Percentiles rank a stretch among this genome's conserved stretches.
phyloP scores from a whole-genome alignment of 2,113 vertebrate species.

The Limnothrissa miodon region DNA sequence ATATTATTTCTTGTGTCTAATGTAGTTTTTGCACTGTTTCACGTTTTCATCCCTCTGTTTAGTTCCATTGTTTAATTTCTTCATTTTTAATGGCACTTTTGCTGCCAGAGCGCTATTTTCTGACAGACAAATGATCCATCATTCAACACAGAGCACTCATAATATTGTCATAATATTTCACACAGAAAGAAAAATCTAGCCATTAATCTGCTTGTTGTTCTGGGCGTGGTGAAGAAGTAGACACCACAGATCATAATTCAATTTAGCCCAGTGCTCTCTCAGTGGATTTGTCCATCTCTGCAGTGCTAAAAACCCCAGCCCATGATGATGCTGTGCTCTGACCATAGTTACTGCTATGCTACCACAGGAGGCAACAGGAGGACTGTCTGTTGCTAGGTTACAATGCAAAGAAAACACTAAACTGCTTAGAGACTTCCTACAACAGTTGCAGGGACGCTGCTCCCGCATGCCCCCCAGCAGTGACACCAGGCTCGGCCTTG shows the following conservation, averaged over 20 bases:
- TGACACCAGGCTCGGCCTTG: neutral
- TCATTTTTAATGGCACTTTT: no score
- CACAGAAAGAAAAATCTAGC: neutral
- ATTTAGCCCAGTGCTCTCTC: neutral
- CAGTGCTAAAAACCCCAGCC: neutral
- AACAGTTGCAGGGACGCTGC: slow-evolving; percentile 26
- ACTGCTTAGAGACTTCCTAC: slow-evolving; percentile 33
- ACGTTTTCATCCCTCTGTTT: neutral
- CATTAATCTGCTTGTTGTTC: neutral
- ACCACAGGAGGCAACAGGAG: slow-evolving; percentile 32
- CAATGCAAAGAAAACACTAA: slow-evolving; percentile 37
- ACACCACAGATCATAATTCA: neutral
- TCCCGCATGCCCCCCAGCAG: slow-evolving; percentile 20
- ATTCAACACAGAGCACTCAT: neutral
- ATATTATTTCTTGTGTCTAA: neutral
- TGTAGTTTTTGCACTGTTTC: neutral
- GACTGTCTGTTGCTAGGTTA: slow-evolving; percentile 52
- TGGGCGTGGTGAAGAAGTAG: neutral
- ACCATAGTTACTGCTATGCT: slow-evolving; percentile 31
- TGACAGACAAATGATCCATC: neutral
- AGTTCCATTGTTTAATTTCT: neutral
- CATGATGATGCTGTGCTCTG: neutral
- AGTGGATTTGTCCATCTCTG: neutral
- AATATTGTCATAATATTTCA: slow-evolving; percentile 7
- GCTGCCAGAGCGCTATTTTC: neutral